Evolutionary conservation across 2,888 invertebrate species (phyloP).

Genomic region (Trachelus troglodyta): DNA sequence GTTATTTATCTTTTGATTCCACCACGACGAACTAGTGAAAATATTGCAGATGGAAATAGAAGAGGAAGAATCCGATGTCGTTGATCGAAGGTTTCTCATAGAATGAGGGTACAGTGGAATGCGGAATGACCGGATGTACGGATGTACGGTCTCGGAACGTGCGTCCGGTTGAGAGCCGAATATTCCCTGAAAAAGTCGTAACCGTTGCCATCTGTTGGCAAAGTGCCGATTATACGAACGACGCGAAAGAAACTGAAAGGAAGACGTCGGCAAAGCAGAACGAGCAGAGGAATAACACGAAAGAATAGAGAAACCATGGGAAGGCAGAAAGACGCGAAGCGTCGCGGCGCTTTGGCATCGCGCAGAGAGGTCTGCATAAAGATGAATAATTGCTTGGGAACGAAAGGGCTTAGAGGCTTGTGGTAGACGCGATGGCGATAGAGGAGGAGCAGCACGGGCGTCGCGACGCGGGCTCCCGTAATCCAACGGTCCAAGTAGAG

Average conservation of each 20-base stretch:
- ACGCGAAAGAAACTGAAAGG: not conserved
- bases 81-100: too few species aligned
- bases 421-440: conserved; percentile 11
- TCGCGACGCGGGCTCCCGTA: conserved; percentile 20
- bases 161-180: too few species aligned
- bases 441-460: conserved; percentile 2
- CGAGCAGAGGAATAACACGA: not conserved
- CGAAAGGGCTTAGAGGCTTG: conserved; percentile 19
- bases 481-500: conserved; percentile 14
- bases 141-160: too few species aligned
- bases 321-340: conserved; percentile 16
- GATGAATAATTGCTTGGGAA: conserved; percentile 27
- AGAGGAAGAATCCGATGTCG: too few species aligned
- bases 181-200: not conserved
- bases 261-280: not conserved
- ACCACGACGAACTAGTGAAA: too few species aligned
- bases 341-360: not conserved
- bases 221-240: not conserved
- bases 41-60: too few species aligned
- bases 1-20: too few species aligned
- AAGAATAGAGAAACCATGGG: not conserved
- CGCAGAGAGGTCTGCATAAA: conserved; percentile 4
- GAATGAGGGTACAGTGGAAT: too few species aligned
- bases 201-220: not conserved
- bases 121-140: too few species aligned